A percentile compares a stretch with the other conserved stretches of the same genome.
Conservation (phyloP, 2,888 invertebrate genomes). For the Microctonus hyperodae region DNA sequence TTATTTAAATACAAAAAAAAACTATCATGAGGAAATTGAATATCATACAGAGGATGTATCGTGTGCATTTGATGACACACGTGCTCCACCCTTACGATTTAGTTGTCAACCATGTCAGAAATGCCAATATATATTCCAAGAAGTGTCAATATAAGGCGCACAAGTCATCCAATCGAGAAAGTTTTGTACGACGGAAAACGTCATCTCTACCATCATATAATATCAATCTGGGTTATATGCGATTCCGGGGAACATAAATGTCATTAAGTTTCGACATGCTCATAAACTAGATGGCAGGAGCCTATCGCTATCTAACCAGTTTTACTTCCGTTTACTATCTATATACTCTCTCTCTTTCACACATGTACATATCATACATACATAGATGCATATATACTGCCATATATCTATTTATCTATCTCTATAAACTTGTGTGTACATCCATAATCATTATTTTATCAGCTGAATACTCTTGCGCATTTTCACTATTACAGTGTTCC, state of each 20-base stretch:
- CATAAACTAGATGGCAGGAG: background rate
- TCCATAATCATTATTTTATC: no score
- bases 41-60: constrained; percentile 11
- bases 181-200: constrained; percentile 4
- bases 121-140: constrained; percentile 7
- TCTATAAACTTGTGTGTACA: no score
- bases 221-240: constrained; percentile 14
- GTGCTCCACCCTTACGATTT: background rate
- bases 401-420: background rate
- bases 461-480: background rate
- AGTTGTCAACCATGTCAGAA: constrained; percentile 19
- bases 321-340: background rate
- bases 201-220: constrained; percentile 4
- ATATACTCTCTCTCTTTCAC: background rate
- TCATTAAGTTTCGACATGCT: constrained; percentile 18
- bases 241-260: constrained; percentile 2
- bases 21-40: constrained; percentile 18
- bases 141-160: constrained; percentile 5
- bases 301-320: background rate
- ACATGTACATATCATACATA: background rate
- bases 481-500: background rate
- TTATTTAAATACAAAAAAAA: no score
- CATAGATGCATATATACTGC: background rate
- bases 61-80: constrained; percentile 4
- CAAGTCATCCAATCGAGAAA: constrained; percentile 13